A percentile compares a stretch with the other conserved stretches of the same genome.
These are phyloP conservation scores for Cantharis rufa DNA, from an alignment of 2,888 invertebrate species.

Conservation along the genomic window DNA sequence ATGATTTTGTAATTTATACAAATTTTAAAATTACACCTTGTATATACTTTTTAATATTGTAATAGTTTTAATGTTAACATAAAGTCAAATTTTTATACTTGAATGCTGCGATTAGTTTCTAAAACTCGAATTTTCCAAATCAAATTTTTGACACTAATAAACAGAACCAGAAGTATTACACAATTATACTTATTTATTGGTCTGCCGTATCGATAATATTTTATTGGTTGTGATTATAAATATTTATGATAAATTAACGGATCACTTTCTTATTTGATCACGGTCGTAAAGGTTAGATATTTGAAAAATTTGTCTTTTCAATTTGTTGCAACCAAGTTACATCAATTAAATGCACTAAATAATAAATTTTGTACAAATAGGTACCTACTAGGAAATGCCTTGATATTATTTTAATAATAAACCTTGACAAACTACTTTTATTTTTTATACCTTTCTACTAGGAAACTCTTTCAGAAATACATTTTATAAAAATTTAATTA, in stretches of 20 bases:
- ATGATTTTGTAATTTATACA: neutral
- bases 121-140: neutral
- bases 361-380: constrained; percentile 2
- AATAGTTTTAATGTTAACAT: constrained; percentile 2
- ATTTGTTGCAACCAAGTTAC: neutral
- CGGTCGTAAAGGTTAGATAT: neutral
- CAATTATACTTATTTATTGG: neutral
- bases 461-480: neutral
- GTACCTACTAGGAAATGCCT: constrained; percentile 18
- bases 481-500: neutral
- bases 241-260: neutral
- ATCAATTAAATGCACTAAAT: constrained; percentile 1
- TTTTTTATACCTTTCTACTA: neutral
- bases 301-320: neutral
- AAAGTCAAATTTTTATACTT: neutral
- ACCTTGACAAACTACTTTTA: constrained; percentile 16
- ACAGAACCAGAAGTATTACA: neutral
- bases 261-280: neutral
- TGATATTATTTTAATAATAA: constrained; percentile 23
- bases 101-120: neutral
- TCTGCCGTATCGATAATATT: neutral
- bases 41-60: neutral
- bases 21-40: neutral
- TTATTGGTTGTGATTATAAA: neutral
- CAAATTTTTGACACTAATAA: neutral